Conservation (phyloP, 1,140 invertebrate species). For the Paraescarpia echinospica region DNA sequence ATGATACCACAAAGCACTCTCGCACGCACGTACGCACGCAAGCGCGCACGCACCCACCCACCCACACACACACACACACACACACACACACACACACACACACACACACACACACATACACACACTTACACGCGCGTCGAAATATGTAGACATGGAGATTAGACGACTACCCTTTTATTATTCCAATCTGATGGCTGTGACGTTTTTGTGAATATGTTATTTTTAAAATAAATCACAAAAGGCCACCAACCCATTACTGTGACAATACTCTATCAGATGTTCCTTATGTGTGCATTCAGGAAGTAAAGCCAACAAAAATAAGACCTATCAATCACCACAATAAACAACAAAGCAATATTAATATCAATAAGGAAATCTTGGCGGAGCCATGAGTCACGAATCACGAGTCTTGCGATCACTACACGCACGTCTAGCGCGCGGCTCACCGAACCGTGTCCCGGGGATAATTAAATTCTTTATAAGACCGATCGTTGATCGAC, state of each 20-base stretch:
- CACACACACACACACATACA: background rate
- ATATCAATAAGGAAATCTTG: background rate
- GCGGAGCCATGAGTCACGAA: background rate
- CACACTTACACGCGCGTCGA: background rate
- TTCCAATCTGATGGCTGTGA: background rate
- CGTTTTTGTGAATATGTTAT: background rate
- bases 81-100: background rate
- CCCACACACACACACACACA: too few species aligned
- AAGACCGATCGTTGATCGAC: background rate
- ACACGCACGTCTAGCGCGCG: background rate
- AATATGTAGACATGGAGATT: background rate
- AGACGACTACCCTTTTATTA: too few species aligned
- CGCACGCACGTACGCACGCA: background rate
- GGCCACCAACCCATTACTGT: background rate
- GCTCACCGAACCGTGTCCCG: background rate
- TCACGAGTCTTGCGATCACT: background rate
- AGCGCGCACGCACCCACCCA: background rate
- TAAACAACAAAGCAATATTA: too few species aligned
- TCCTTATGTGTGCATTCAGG: background rate
- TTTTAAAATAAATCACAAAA: background rate
- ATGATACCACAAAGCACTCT: too few species aligned
- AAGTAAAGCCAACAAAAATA: background rate
- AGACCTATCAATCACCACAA: too few species aligned
- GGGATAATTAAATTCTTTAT: background rate
- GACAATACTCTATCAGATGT: background rate